Percentiles rank a stretch among this genome's conserved stretches.
These are phyloP conservation scores for Diachasmimorpha longicaudata DNA, from an alignment of 1,140 invertebrate species.

Conservation along the genomic window DNA sequence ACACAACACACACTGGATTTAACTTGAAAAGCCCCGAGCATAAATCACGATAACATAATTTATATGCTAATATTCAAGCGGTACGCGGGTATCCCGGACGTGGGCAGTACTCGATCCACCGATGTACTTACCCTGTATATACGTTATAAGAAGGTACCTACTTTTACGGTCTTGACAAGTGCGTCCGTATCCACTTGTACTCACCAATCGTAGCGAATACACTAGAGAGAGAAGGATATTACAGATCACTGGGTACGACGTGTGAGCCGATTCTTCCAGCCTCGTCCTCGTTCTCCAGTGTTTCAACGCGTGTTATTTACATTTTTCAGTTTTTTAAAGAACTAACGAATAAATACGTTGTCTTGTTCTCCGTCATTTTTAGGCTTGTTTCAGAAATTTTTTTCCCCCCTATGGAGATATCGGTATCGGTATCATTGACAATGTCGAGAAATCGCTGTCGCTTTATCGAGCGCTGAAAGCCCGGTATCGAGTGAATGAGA, in stretches of 20 bases:
- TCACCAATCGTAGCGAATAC: not conserved
- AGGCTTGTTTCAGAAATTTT: not conserved
- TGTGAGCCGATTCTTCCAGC: not conserved
- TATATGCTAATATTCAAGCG: slow-evolving; percentile 56
- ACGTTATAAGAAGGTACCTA: slow-evolving; percentile 17
- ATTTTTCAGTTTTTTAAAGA: not conserved
- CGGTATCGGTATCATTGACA: not conserved
- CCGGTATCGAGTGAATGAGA: not conserved
- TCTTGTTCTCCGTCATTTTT: not conserved
- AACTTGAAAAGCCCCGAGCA: slow-evolving; percentile 34
- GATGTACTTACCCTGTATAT: slow-evolving; percentile 11
- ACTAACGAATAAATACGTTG: no score
- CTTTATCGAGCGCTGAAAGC: not conserved
- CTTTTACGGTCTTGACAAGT: slow-evolving; percentile 31
- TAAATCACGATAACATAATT: slow-evolving; percentile 62
- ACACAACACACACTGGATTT: slow-evolving; percentile 14
- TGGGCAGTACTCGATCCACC: slow-evolving; percentile 23
- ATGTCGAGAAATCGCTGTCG: not conserved
- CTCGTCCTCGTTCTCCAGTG: not conserved
- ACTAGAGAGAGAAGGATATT: slow-evolving; percentile 6
- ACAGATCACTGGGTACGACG: slow-evolving; percentile 3
- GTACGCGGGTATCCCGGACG: slow-evolving; percentile 29
- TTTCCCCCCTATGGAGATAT: not conserved
- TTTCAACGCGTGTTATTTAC: not conserved
- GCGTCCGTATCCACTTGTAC: slow-evolving; percentile 26